Base-by-base conservation (phyloP, 2,888 invertebrate species). In the Nomada hirtipes region DNA sequence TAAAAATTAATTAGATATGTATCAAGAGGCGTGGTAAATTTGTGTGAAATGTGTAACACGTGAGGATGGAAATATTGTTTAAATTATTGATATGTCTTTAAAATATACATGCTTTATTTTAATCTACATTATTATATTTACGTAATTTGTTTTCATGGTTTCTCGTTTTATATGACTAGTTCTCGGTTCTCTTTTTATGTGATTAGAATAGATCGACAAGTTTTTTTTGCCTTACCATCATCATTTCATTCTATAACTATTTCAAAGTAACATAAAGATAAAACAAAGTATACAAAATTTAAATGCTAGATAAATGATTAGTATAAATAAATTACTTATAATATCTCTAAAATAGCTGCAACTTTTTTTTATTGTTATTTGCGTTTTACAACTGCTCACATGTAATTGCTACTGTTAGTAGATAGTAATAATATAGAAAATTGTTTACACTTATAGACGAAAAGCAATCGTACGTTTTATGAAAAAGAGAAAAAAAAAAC, bases 321-420 rank as follows among this genome's bases (percentile, higher is more conserved):
- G 67, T 57, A 63, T 79, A 55, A 63, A 77, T 76, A 57, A 26
- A 71, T 79, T 44, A 78, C 23, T 65, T 52, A 64, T 76, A 79
- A 74, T 69, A 47, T 79, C 61, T 69, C 70, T 57, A 69, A 69
- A 82, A 71, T 75, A 68, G 77, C 71, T 74, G 74, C 52, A 84
- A 76, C 55, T 84, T 79, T 86, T 74, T 47, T 7, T 42, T 67
- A 76, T 71, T 52, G 70, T 83, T 76, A 57, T 69, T 63, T 75
- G 77, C 78, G 75, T 79, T 77, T 65, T 79, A 77, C 82, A 73
- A 60, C 83, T 86, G 84, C 81, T 85, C 86, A 78, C 68, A 65
- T 85, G 74, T 88, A 82, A 86, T 79, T 79, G 68, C 82, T 76
- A 77, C 81, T 79, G 75, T 88, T 84, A 78, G 69, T 79, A 86